Evolutionary conservation across 2,797 vertebrate genomes (phyloP).

Genomic region (Megaceryle alcyon): DNA sequence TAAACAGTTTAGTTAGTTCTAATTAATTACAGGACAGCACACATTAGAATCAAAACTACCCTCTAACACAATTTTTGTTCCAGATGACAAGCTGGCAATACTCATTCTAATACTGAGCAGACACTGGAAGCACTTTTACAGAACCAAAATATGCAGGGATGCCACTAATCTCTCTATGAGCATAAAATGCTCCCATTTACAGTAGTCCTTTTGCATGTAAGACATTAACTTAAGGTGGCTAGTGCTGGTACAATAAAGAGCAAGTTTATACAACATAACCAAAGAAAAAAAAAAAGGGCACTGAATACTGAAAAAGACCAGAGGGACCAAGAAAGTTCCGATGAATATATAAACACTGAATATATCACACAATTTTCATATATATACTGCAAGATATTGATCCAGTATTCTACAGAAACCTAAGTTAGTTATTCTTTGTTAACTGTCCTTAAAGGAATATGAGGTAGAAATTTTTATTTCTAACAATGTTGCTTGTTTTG

Average conservation of each 20-base stretch:
- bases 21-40: background rate
- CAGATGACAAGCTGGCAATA: background rate
- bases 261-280: background rate
- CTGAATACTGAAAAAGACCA: background rate
- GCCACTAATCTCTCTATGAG: background rate
- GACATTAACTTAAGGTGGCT: background rate
- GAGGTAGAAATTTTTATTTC: background rate
- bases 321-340: background rate
- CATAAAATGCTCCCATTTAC: background rate
- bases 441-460: background rate
- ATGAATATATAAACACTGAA: background rate
- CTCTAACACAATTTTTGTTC: background rate
- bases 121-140: constrained; percentile 1
- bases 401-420: background rate
- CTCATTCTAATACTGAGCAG: background rate
- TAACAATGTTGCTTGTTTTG: background rate
- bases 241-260: background rate
- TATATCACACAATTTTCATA: background rate
- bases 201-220: background rate
- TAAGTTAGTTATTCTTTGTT: background rate
- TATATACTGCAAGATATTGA: background rate
- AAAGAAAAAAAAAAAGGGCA: background rate
- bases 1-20: background rate
- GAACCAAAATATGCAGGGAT: background rate
- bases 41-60: background rate